These are phyloP conservation scores for Oeneis ivallda DNA, from an alignment of 2,888 invertebrate genomes.

Conservation along the genomic window DNA sequence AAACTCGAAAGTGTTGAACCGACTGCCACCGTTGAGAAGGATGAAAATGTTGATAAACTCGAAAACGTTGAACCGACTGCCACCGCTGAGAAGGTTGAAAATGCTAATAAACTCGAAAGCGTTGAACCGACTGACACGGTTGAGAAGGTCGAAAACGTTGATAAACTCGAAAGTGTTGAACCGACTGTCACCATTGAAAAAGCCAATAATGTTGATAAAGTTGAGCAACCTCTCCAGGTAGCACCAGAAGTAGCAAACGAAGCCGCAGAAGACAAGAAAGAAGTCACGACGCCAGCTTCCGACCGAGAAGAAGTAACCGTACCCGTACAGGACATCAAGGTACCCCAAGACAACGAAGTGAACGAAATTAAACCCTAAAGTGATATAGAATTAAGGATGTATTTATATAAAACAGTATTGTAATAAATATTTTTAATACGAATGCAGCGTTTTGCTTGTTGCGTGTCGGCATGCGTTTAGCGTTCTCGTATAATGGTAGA, in stretches of 20 bases:
- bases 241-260: slow-evolving; percentile 36
- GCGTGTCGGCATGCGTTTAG: slow-evolving; percentile 53
- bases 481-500: slow-evolving; percentile 47
- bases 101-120: background rate
- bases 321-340: slow-evolving; percentile 65
- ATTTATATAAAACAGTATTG: slow-evolving; percentile 70
- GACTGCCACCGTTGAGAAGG: background rate
- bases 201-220: slow-evolving; percentile 16
- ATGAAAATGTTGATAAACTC: slow-evolving; percentile 19
- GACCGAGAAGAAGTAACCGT: slow-evolving; percentile 60
- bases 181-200: background rate
- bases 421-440: slow-evolving; percentile 70
- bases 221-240: slow-evolving; percentile 24
- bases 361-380: slow-evolving; percentile 59
- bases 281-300: slow-evolving; percentile 57
- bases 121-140: background rate
- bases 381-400: slow-evolving; percentile 70
- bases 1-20: background rate
- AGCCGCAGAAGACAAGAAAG: slow-evolving; percentile 55
- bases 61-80: slow-evolving; percentile 5
- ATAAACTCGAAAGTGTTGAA: background rate
- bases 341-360: slow-evolving; percentile 57
- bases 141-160: background rate
- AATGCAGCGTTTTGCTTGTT: slow-evolving; percentile 35
- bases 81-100: background rate